Percentiles rank a stretch among this genome's conserved stretches.
Conservation (phyloP, 2,888 invertebrate species). For the Erebia palarica region DNA sequence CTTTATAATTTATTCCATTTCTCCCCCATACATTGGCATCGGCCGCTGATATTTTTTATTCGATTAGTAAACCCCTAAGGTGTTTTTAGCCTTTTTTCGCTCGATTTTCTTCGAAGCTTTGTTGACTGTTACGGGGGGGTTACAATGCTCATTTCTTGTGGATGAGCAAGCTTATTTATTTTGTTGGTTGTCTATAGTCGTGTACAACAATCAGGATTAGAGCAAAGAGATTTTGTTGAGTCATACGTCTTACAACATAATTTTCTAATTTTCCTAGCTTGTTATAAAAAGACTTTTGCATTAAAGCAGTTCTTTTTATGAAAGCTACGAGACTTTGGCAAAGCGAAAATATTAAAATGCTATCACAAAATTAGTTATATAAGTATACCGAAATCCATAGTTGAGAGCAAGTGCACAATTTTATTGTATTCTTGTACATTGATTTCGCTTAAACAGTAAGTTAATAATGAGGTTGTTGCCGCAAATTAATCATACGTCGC, state of each 20-base stretch:
- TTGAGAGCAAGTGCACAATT: neutral
- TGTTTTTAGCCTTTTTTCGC: conserved; percentile 84
- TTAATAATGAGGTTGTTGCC: conserved; percentile 33
- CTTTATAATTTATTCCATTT: conserved; percentile 82
- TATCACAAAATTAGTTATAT: neutral
- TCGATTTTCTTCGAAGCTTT: conserved; percentile 83
- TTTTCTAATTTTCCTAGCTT: neutral
- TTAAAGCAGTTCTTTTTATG: conserved; percentile 1
- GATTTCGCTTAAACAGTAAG: conserved; percentile 16
- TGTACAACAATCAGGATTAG: conserved; percentile 2
- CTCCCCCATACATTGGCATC: conserved; percentile 81
- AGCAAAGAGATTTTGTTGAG: neutral
- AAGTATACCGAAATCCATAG: neutral
- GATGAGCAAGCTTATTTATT: conserved; percentile 78
- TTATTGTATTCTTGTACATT: conserved; percentile 4
- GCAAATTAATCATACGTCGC: conserved; percentile 38
- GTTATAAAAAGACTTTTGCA: neutral
- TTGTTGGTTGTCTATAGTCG: conserved; percentile 37
- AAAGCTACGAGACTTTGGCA: neutral
- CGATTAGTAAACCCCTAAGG: conserved; percentile 84
- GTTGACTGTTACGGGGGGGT: conserved; percentile 79
- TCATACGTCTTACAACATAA: neutral
- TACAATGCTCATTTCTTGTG: conserved; percentile 80
- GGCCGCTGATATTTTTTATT: conserved; percentile 84
- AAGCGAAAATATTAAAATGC: neutral